Evolutionary conservation across 2,113 vertebrate species (phyloP).

Genomic region (Periophthalmus modestus): DNA sequence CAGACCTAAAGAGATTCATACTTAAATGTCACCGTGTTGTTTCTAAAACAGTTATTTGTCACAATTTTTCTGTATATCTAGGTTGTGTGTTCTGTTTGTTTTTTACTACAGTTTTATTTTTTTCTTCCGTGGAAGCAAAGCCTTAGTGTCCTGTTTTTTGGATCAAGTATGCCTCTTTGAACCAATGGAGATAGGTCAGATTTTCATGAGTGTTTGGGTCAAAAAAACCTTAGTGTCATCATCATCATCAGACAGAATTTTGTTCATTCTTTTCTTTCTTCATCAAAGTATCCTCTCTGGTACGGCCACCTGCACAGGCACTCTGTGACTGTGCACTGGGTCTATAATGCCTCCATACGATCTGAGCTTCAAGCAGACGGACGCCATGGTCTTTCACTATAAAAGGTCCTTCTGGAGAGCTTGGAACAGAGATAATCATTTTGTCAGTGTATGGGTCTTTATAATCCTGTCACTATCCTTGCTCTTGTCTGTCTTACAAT

Average conservation of each 20-base stretch:
- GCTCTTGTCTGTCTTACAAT: constrained; percentile 63
- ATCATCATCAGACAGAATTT: constrained; percentile 57
- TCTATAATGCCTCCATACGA: constrained; percentile 69
- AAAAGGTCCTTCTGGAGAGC: constrained; percentile 75
- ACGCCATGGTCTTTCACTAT: constrained; percentile 71
- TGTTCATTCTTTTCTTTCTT: constrained; percentile 79
- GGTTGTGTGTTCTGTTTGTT: background rate
- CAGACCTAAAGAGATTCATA: background rate
- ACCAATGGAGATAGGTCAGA: constrained; percentile 65
- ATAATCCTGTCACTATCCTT: constrained; percentile 78
- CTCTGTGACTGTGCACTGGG: constrained; percentile 60
- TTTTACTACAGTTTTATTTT: background rate
- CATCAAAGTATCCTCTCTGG: constrained; percentile 81
- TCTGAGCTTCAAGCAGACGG: constrained; percentile 69
- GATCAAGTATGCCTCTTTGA: constrained; percentile 47
- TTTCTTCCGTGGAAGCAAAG: constrained; percentile 46
- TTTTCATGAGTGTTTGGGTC: constrained; percentile 75
- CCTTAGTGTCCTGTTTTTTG: constrained; percentile 51
- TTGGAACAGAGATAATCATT: constrained; percentile 81
- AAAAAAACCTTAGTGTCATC: constrained; percentile 81
- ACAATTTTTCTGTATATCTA: background rate
- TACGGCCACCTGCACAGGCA: constrained; percentile 82
- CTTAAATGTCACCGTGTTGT: background rate
- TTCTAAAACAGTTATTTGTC: background rate
- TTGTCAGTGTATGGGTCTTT: constrained; percentile 82